Percentiles rank a stretch among this genome's conserved stretches.
phyloP scores from a whole-genome alignment of 2,113 vertebrate species.

The pig (Sus scrofa) region DNA sequence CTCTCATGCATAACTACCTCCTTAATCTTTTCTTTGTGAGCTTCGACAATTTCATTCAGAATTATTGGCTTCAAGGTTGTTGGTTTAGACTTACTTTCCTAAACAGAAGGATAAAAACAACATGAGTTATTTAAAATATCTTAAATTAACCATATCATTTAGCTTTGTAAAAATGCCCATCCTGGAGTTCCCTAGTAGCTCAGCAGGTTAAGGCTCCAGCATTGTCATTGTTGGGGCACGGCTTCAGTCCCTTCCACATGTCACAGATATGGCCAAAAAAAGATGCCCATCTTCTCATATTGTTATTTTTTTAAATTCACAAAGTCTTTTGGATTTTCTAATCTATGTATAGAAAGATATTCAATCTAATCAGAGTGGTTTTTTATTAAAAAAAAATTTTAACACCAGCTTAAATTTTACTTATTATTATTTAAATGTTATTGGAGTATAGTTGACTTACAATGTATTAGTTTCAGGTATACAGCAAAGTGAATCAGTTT shows the following conservation, averaged over 20 bases:
- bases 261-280: too few relatives aligned
- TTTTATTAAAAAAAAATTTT: not conserved
- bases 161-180: not conserved
- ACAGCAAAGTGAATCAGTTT: too few relatives aligned
- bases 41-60: constrained; percentile 89
- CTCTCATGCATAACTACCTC: constrained; percentile 88
- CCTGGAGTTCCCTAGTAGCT: too few relatives aligned
- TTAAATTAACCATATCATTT: not conserved
- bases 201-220: too few relatives aligned
- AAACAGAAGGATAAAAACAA: constrained; percentile 76
- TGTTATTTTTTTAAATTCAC: not conserved
- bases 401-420: too few relatives aligned
- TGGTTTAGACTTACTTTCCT: constrained; percentile 80
- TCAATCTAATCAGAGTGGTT: not conserved
- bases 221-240: too few relatives aligned
- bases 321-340: not conserved
- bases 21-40: constrained; percentile 87
- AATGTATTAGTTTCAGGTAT: too few relatives aligned
- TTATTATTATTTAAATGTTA: too few relatives aligned
- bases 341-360: not conserved
- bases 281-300: not conserved
- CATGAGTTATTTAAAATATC: not conserved
- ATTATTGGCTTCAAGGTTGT: constrained; percentile 89
- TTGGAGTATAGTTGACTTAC: too few relatives aligned
- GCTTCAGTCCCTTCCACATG: too few relatives aligned